Base-by-base conservation (phyloP, 2,888 invertebrate species). In the Drosophila histrio region DNA sequence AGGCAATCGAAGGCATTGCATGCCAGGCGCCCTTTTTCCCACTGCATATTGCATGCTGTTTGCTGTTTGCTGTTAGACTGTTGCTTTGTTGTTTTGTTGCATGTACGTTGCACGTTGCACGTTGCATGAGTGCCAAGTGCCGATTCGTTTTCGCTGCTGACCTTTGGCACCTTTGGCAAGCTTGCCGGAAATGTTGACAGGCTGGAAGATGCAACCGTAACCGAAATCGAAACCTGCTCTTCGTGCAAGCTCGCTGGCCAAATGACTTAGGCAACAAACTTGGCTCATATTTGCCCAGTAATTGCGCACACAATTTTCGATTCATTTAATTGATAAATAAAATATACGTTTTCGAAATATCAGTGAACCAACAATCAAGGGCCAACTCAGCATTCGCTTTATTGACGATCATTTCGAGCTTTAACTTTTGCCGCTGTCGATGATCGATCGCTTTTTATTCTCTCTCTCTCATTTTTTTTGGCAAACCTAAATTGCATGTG, bases 321-420 rank as follows among this genome's bases (percentile, higher is more conserved):
- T 80, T 66, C 65, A 77, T 86, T 71, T 72, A 77, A 72, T 78
- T 77, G 81, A 86, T 82, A 82, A 82, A 82, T 66, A 65, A 57
- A 26, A 73, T n/a, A 64, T 41, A 64, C 52, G 21, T 50, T 73
- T 65, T 62, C 34, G 32, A 47, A 54, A 74, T 58, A 22, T 52
- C 64, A 73, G 36, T 38, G 49, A 44, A 24, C 49, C 71, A 43
- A 53, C 53, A 58, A 50, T 59, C 63, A 67, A 71, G 71, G 67
- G 65, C 56, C 61, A 61, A 39, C 49, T 52, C 68, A 63, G 74
- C 74, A 39, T 68, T 58, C 57, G 56, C 39, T 49, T 69, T 52
- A 66, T 28, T 44, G 56, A 36, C 44, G 56, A 22, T 63, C 54
- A 65, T 50, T 67, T 68, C 36, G 19, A 49, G 32, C 36, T 44